Base-by-base conservation (phyloP, 2,888 invertebrate species). In the Cryptocheilus praepositus region DNA sequence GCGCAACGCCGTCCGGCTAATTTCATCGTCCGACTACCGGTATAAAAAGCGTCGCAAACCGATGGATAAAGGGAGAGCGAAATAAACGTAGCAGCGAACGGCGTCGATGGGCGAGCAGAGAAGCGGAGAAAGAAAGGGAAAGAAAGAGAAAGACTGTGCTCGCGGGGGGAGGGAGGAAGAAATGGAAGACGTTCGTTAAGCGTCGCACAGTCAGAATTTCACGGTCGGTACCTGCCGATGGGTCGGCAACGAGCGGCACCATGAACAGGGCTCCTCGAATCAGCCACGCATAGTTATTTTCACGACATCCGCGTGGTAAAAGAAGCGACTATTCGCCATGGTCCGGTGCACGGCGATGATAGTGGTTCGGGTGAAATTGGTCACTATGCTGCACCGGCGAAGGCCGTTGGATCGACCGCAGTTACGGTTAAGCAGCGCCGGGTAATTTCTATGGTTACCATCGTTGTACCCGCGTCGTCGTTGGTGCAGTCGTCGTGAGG, bases 291-390 rank as follows among this genome's bases (percentile, higher is more conserved):
- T 75, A 73, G 76, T 78, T 74, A 78, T 78, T 79, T 79, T 67
- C 76, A 78, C 78, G 78, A 78, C 78, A 78, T 78, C 78, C 78
- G 78, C 79, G 76, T 64, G 79, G 78, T 64, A 74, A 76, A 76
- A 79, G 79, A 79, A 79, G 68, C 71, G 73, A 73, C 77, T 71
- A 79, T 79, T 79, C 71, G 79, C 61, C 74, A 79, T 68, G 79
- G 79, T 74, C 68, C 74, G 79, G 67, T 71, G 74, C 19, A 53
- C 64, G 53, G 62, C 70, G 67, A 79, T 79, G 73, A 79, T 79
- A 79, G 79, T 79, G 71, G 71, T 77, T 77, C 73, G 59, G 36
- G 64, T 76, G 73, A 79, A 79, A 79, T 76, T 79, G 79, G 77
- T 79, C 79, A 76, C 71, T 70, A 64, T 79, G 70, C 70, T 71